Base-by-base conservation (phyloP, 1,140 invertebrate genomes). In the Drosophila kepulauana region DNA sequence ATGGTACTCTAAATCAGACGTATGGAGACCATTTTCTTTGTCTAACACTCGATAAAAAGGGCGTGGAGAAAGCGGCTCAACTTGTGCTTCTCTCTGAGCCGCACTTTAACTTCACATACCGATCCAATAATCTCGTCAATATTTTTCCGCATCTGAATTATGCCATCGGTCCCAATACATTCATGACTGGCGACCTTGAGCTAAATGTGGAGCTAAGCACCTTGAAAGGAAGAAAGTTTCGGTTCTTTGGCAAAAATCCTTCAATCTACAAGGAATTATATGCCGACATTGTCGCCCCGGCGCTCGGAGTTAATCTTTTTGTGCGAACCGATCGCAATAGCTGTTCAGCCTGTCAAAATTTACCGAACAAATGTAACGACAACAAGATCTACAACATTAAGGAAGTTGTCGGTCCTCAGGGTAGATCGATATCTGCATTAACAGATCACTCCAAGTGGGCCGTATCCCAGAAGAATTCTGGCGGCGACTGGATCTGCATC, bases 401-500 rank as follows among this genome's bases (percentile, higher is more conserved):
- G 0, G 13, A 38, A 3, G 2, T 38, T 10, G 7, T 15, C n/a
- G 10, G 10, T 1, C 52, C 52, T 5, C n/a, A 52, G 0, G 38
- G 8, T 41, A 10, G 11, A 35, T 33, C 6, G 6, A 54, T 13
- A 15, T 13, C 25, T 52, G 8, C 30, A 35, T 8, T 8, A 7
- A 0, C 28, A 7, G 52, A 56, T 20, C 30, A 16, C 0, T 38
- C 52, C 13, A 56, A 56, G 13, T 56, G 52, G 52, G 52, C 52
- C 10, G 52, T 56, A 2, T 38, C 52, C 52, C 2, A 10, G 52
- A 33, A 15, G 30, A 38, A 6, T 56, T 56, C 33, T 43, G 41
- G n/a, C 30, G 35, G 7, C 15, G 52, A 56, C 41, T 56, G 52
- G 52, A 38, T 30, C 3, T 56, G 52, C 10, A 8, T 56, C 13